These are phyloP conservation scores for Epinephelus awoara DNA, from an alignment of 2,797 vertebrate species.

Conservation along the genomic window DNA sequence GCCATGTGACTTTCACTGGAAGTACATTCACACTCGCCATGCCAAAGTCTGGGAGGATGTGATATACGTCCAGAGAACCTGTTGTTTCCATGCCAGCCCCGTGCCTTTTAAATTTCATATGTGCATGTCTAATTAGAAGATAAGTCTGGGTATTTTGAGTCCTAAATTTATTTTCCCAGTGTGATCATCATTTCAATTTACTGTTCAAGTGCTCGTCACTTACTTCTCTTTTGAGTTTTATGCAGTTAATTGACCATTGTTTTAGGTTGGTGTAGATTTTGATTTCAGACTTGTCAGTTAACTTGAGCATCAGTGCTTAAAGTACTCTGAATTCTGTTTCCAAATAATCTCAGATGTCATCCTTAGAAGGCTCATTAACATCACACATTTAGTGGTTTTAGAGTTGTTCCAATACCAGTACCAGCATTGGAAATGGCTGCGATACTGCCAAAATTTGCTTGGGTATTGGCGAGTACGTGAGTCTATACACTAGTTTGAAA, in stretches of 20 bases:
- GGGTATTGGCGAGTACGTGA: too few relatives aligned
- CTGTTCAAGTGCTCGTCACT: slow-evolving; percentile 10
- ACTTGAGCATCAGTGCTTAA: background rate
- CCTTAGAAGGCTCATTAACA: background rate
- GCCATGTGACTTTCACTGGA: slow-evolving; percentile 48
- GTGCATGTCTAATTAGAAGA: background rate
- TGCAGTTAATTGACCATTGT: background rate
- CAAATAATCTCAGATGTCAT: background rate
- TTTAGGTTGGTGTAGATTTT: background rate
- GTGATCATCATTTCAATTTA: background rate
- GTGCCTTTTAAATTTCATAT: background rate
- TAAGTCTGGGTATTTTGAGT: background rate
- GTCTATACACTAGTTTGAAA: too few relatives aligned
- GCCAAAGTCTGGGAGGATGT: slow-evolving; percentile 52
- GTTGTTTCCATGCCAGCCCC: slow-evolving; percentile 35
- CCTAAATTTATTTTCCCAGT: background rate
- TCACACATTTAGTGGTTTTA: background rate
- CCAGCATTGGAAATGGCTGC: too few relatives aligned
- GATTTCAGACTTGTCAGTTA: background rate
- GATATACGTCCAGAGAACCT: slow-evolving; percentile 40
- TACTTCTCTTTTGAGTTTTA: background rate
- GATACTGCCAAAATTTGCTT: too few relatives aligned
- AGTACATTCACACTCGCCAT: slow-evolving; percentile 42
- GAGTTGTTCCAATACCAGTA: too few relatives aligned
- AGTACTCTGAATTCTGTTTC: background rate